Base-by-base conservation (phyloP, 2,113 vertebrate species). In the Syrrhaptes paradoxus region DNA sequence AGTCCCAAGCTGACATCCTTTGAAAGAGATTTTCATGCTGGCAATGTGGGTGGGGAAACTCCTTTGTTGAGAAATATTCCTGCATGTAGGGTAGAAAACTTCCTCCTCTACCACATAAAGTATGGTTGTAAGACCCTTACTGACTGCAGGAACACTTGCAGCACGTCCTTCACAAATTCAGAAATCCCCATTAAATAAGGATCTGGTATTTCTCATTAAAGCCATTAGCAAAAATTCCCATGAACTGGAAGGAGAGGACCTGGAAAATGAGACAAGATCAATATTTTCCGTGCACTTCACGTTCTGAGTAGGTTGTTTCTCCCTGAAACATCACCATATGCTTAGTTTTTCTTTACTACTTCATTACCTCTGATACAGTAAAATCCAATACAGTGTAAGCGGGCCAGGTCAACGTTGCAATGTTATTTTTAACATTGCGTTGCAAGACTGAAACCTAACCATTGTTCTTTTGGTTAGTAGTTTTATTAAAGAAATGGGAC, bases 101-200 rank as follows among this genome's bases (percentile, higher is more conserved):
- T 88, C 14, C 83, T 95, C 22, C 7, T 66, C 41, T 58, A 17
- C 0, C 3, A 55, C 14, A 38, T 1, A 4, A 75, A 70, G 31
- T 6, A 32, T 17, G 14, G 11, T 48, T 61, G 25, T 41, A 65
- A 84, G 76, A 92, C 41, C n/a, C 29, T 74, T 24, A 32, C 4
- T 22, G 62, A 52, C 63, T 55, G 41, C n/a, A 73, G 59, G 55
- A 93, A 76, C 46, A 16, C 41, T 79, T 83, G n/a, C 41, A 32
- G 58, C n/a, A 52, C 10, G 18, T 32, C 29, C 90, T 96, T 76
- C 90, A 80, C 54, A 85, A 80, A 58, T 77, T 86, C 72, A 92
- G 85, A 97, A 96, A 92, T 93, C 90, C 92, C 90, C 68, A 25
- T 38, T 61, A 88, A 92, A 73, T 45, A 41, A 80, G 63, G 67